A percentile compares a stretch with the other conserved stretches of the same genome.
phyloP scores from a whole-genome alignment of 2,888 invertebrate genomes.

The Dinocampus coccinellae region DNA sequence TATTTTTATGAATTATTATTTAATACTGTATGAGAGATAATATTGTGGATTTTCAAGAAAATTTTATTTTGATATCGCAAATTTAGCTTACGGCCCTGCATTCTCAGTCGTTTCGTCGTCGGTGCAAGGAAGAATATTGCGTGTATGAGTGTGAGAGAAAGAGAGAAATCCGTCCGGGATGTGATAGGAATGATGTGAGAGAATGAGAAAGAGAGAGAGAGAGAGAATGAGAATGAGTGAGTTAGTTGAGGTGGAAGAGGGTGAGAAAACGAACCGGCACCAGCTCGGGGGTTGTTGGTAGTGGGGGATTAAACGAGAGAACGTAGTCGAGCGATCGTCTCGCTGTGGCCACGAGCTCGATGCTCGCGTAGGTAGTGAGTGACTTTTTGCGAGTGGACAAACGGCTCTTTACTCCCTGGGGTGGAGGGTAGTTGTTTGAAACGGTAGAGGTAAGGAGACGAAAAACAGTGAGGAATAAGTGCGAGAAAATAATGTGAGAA shows the following conservation, averaged over 20 bases:
- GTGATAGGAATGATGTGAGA: conserved; percentile 17
- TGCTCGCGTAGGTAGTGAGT: conserved; percentile 66
- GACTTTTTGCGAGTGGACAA: conserved; percentile 57
- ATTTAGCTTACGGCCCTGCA: conserved; percentile 40
- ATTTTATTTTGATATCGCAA: not conserved
- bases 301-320: conserved; percentile 54
- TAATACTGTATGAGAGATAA: too few species aligned
- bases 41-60: too few species aligned
- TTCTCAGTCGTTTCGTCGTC: conserved; percentile 32
- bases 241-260: conserved; percentile 26
- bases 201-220: conserved; percentile 30
- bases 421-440: conserved; percentile 22
- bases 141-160: conserved; percentile 27
- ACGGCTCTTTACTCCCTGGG: conserved; percentile 36
- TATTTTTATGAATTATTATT: too few species aligned
- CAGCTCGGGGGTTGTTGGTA: conserved; percentile 21
- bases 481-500: not conserved
- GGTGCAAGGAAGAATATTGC: conserved; percentile 27
- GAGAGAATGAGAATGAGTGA: not conserved
- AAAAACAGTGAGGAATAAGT: not conserved
- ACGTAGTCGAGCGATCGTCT: conserved; percentile 68
- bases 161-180: conserved; percentile 36
- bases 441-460: not conserved
- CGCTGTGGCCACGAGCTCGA: conserved; percentile 68
- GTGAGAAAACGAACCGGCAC: conserved; percentile 25